Evolutionary conservation across 1,140 invertebrate species (phyloP), one percentile per base, ranked within the genome.

Genomic region (Listronotus oregonensis): DNA sequence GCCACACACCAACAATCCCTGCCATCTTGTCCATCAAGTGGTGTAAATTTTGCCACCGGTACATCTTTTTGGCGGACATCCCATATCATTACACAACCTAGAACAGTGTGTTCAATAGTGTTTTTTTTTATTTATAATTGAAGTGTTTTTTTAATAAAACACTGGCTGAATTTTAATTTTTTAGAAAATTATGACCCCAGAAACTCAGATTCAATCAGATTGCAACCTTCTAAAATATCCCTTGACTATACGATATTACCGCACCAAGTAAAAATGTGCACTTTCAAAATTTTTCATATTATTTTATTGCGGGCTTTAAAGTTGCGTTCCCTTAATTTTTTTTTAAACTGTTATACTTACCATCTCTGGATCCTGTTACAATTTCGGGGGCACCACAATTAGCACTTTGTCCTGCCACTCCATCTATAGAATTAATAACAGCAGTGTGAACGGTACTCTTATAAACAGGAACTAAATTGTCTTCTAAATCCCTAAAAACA

Each of bases 371-470:
- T 11, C 94, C 95, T 14, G 96, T 98, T 0, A 91, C 93, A 70
- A 98, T 89, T 87, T 98, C 96, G 21, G 95, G 94, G 7, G 95
- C 93, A 18, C 94, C 95, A 80, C 89, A 93, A 42, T 92, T 91
- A 14, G 89, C 79, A 49, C 82, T 88, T 17, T 88, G 86, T 7
- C 95, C 96, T n/a, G 90, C 94, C 66, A 97, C 87, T 12, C 93
- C 95, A 85, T 98, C 95, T 66, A 98, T 94, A 18, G 86, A 82
- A 82, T 98, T 98, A 58, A 98, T 95, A 32, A 97, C 94, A 73
- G 90, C 87, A 37, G 85, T 88, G 74, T 98, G 96, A 14, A 89
- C 94, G 75, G 90, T 88, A 0, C 86, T 88, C 68, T 90, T 89
- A 76, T 95, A 97, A 3, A 96, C 81, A 10, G 92, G 89, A 12